Base-by-base conservation (phyloP, 1,140 invertebrate species). In the Drosophila ananassae region DNA sequence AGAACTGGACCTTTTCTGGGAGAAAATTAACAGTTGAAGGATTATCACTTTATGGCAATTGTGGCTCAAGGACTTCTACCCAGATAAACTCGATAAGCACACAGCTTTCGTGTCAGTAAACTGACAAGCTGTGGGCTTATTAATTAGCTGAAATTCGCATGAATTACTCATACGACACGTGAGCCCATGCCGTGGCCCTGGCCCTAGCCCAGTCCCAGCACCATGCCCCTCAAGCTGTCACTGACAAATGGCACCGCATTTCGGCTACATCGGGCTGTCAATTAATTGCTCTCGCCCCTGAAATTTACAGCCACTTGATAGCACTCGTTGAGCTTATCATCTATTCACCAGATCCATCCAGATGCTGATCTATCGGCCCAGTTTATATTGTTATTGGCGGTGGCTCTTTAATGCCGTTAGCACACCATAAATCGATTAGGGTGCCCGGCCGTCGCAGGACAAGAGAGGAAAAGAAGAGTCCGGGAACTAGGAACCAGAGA, bases 341-440 rank as follows among this genome's bases (percentile, higher is more conserved):
- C 59, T 44, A 69, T 58, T 50, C 51, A 28, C 24, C 30, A 28
- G 41, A 57, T 28, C 22, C 34, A 25, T 28, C 67, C 47, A 47
- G 50, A 37, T 53, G 46, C 39, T 75, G 58, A 61, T 73, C 73
- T 71, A 60, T 76, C 46, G 3, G 50, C 48, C 46, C 56, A 58
- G 47, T 69, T 72, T 53, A 76, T 67, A 71, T 74, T 64, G 51
- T 71, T 73, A 56, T 64, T 58, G 54, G 52, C 12, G 22, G 51
- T 44, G 41, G 41, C 41, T 21, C 73, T 73, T 79, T 47, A 74
- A 63, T 55, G 53, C 48, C 58, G 51, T 77, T 57, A 67, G 55
- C 79, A 71, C 57, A 72, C 60, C 77, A 80, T 73, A 85, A 85
- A 85, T 85, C 77, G 81, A 85, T 85, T 78, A 77, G 77, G 50